Base-by-base conservation (phyloP, 2,113 vertebrate species). In the Patagioenas fasciata region DNA sequence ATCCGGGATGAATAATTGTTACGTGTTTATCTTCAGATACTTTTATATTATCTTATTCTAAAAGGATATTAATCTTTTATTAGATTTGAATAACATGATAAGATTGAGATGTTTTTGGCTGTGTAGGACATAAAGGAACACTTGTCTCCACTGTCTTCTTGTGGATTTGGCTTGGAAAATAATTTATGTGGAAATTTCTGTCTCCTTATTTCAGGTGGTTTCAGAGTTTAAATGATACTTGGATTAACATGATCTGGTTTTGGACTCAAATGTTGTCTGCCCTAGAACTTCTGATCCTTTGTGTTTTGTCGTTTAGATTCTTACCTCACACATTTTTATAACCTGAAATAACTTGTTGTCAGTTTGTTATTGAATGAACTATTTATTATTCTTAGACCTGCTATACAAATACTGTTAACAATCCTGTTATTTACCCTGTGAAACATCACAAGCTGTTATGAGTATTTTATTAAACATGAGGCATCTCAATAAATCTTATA, bases 401-500 rank as follows among this genome's bases (percentile, higher is more conserved):
- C 84, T 92, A 40, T 14, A 75, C 88, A 79, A 92, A 93, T 67
- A 64, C 42, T 20, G 61, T 75, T 91, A 94, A 80, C 73, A 91
- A 66, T 70, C 60, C 85, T 79, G 73, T 60, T 90, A 84, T 94
- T 97, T 96, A 84, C 92, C 85, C 77, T 53, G 56, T 87, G 93
- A 96, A 91, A 95, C 75, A 96, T 84, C 86, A 56, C 77, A 75
- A 74, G 72, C 77, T n/a, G 66, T 91, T 95, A 93, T 24, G 80
- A 87, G 66, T 24, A 80, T 96, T 96, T 96, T 93, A 94, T 94
- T 93, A 94, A 95, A 97, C 91, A 94, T 75, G 80, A 95, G 69
- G 66, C 83, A 87, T 84, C 92, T 89, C 88, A 64, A 81, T 93
- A 93, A 94, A 94, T 94, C 86, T 94, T 82, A 20, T 89, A 64